These are phyloP conservation scores for Holothuria scabra DNA, from an alignment of 53 echinoderm and acorn worm species.

Conservation along the genomic window DNA sequence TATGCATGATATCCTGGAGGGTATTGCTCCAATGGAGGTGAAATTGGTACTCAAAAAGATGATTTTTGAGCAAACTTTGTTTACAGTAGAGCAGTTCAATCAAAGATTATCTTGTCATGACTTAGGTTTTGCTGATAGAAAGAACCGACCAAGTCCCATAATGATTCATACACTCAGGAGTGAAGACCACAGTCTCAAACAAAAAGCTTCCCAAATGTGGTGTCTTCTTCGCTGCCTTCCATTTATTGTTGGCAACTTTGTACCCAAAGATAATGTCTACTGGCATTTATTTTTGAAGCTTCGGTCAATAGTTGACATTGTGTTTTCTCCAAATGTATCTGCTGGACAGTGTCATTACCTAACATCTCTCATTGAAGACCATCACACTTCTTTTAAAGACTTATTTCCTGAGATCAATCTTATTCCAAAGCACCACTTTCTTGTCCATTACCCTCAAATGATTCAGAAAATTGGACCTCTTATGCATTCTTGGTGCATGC, in stretches of 20 bases:
- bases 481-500: constrained; percentile 53
- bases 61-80: constrained; percentile 45
- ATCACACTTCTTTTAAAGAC: constrained; percentile 46
- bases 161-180: constrained; percentile 29
- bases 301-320: constrained; percentile 43
- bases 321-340: constrained; percentile 55
- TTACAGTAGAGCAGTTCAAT: constrained; percentile 53
- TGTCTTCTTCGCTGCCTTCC: constrained; percentile 50
- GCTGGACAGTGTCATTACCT: constrained; percentile 44
- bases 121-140: constrained; percentile 52
- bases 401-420: constrained; percentile 36
- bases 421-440: constrained; percentile 61
- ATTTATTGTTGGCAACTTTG: constrained; percentile 18
- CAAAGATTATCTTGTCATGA: constrained; percentile 16
- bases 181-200: constrained; percentile 45
- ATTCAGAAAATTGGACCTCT: constrained; percentile 43
- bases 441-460: constrained; percentile 25
- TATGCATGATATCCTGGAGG: constrained; percentile 70
- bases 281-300: neutral
- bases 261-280: constrained; percentile 12
- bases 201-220: constrained; percentile 71
- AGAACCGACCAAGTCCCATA: constrained; percentile 63
- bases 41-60: constrained; percentile 35
- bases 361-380: constrained; percentile 55
- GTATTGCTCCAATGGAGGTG: constrained; percentile 45